Evolutionary conservation across 2,888 invertebrate species (phyloP).

Genomic region (Synanthedon vespiformis): DNA sequence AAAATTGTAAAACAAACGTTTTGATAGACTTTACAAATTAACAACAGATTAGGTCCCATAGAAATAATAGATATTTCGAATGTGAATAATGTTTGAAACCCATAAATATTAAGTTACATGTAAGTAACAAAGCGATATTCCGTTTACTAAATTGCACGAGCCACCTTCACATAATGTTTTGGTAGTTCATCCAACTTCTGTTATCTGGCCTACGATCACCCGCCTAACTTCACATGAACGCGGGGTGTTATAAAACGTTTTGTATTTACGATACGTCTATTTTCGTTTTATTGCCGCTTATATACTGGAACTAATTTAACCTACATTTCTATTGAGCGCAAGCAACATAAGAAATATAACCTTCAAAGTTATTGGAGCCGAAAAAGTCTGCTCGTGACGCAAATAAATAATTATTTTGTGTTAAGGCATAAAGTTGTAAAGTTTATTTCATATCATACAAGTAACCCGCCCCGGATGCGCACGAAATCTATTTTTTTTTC

Average conservation of each 20-base stretch:
- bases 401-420: no score
- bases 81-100: no score
- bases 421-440: no score
- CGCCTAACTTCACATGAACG: conserved; percentile 4
- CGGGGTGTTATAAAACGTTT: conserved; percentile 37
- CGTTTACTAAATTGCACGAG: background rate
- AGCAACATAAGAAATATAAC: conserved; percentile 20
- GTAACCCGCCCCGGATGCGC: no score
- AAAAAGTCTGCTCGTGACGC: background rate
- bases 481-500: no score
- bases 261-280: conserved; percentile 42
- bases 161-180: conserved; percentile 1
- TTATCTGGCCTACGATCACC: conserved; percentile 7
- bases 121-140: background rate
- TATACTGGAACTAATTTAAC: conserved; percentile 20
- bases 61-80: no score
- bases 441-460: no score
- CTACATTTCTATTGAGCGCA: conserved; percentile 26
- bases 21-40: no score
- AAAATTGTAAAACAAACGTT: no score
- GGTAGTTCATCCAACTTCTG: conserved; percentile 7
- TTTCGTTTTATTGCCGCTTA: conserved; percentile 31
- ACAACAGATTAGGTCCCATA: no score
- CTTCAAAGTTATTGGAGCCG: conserved; percentile 10
- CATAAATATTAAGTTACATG: no score